Evolutionary conservation across 1,140 invertebrate species (phyloP).

Genomic region (Lasaia peninsularis): DNA sequence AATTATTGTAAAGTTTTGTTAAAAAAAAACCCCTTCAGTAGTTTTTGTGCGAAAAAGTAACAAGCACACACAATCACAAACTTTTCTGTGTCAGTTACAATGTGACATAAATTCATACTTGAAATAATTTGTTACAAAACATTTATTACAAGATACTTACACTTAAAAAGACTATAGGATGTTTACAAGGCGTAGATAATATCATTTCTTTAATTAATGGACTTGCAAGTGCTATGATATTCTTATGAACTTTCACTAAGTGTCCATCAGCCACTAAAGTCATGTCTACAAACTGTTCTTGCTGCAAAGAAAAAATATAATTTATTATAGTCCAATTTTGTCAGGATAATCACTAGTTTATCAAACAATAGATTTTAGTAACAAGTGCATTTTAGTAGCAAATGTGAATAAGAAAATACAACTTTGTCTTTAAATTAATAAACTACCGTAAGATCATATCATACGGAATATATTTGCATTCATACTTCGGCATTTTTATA

Average conservation of each 20-base stretch:
- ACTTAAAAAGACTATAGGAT: constrained; percentile 83
- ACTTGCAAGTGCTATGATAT: constrained; percentile 83
- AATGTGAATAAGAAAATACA: too few relatives aligned
- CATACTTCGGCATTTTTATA: too few relatives aligned
- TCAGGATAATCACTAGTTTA: background rate
- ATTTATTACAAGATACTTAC: constrained; percentile 27
- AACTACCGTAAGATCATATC: too few relatives aligned
- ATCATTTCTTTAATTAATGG: constrained; percentile 85
- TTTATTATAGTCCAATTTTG: background rate
- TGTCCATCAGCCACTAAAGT: constrained; percentile 85
- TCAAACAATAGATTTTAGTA: background rate
- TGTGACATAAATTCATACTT: background rate
- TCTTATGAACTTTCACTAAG: constrained; percentile 84
- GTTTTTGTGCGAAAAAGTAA: too few relatives aligned
- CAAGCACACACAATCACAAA: too few relatives aligned
- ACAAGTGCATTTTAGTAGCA: too few relatives aligned
- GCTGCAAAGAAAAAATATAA: constrained; percentile 23
- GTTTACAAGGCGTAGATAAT: constrained; percentile 84
- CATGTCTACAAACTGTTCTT: constrained; percentile 82
- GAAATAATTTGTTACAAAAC: background rate
- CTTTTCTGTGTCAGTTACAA: too few relatives aligned
- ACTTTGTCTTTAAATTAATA: too few relatives aligned
- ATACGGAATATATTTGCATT: too few relatives aligned
- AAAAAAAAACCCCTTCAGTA: too few relatives aligned
- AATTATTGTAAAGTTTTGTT: too few relatives aligned